phyloP scores from a whole-genome alignment of 2,888 invertebrate genomes.

The Pyrrhosoma nymphula region DNA sequence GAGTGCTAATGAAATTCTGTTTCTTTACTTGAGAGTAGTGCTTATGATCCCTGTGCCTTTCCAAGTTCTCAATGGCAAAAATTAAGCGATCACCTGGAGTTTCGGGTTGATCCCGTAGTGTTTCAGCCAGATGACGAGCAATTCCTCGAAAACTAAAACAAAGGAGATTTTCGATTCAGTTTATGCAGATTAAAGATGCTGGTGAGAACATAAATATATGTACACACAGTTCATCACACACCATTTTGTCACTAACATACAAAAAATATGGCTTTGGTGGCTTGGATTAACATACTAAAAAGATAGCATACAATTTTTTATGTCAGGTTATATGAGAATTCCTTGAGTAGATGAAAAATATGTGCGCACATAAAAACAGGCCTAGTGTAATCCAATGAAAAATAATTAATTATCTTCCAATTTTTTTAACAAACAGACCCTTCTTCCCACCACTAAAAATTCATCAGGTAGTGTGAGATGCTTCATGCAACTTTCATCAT shows the following conservation, averaged over 20 bases:
- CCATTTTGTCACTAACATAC: not conserved
- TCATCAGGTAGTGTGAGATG: too few species aligned
- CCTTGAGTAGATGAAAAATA: too few species aligned
- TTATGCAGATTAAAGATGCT: not conserved
- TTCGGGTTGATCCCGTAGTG: constrained; percentile 51
- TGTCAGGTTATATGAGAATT: too few species aligned
- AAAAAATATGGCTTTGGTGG: not conserved
- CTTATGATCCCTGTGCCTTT: constrained; percentile 51
- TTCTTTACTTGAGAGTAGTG: constrained; percentile 56
- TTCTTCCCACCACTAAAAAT: too few species aligned
- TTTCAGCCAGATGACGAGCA: constrained; percentile 50
- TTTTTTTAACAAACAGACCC: too few species aligned
- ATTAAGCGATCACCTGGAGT: constrained; percentile 55
- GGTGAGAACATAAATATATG: not conserved
- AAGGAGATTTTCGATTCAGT: not conserved
- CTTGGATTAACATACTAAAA: not conserved
- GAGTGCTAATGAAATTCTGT: constrained; percentile 57
- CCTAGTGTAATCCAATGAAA: too few species aligned
- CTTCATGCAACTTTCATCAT: too few species aligned
- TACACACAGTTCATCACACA: not conserved
- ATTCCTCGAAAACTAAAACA: constrained; percentile 42
- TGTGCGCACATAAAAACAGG: too few species aligned
- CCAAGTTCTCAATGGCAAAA: constrained; percentile 51
- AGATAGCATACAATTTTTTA: too few species aligned
- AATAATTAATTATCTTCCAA: too few species aligned